These are phyloP conservation scores for Drosophila nigricruria DNA, from an alignment of 2,888 invertebrate species.

Conservation along the genomic window DNA sequence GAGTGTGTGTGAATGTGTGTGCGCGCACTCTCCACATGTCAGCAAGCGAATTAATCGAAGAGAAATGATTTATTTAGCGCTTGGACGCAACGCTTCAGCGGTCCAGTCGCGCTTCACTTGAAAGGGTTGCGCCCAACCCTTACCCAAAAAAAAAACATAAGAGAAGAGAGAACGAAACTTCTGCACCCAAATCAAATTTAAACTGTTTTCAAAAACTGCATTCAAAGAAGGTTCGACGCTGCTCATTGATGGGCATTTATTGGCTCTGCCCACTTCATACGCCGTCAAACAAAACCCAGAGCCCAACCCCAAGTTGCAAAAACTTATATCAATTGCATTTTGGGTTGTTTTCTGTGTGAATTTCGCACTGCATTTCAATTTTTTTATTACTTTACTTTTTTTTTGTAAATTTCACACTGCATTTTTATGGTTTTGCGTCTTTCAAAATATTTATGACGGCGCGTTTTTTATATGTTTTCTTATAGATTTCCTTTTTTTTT, in stretches of 20 bases:
- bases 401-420: conserved; percentile 77
- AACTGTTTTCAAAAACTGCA: conserved; percentile 82
- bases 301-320: conserved; percentile 15
- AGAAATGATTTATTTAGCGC: conserved; percentile 85
- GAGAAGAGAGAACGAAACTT: neutral
- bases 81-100: conserved; percentile 75
- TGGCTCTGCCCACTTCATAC: conserved; percentile 54
- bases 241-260: conserved; percentile 80
- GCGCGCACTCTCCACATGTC: conserved; percentile 82
- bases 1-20: conserved; percentile 35
- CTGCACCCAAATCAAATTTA: conserved; percentile 80
- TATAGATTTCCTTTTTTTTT: conserved; percentile 25
- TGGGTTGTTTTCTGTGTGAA: conserved; percentile 65
- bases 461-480: conserved; percentile 60
- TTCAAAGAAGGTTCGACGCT: conserved; percentile 51
- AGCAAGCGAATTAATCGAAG: conserved; percentile 86
- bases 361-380: conserved; percentile 53
- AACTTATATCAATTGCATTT: conserved; percentile 46
- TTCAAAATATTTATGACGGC: conserved; percentile 75
- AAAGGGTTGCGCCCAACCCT: conserved; percentile 67
- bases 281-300: conserved; percentile 10
- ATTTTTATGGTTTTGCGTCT: conserved; percentile 74
- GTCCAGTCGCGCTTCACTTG: conserved; percentile 45
- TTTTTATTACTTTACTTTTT: conserved; percentile 44
- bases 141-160: conserved; percentile 1